Base-by-base conservation (phyloP, 2,888 invertebrate genomes). In the Lepidochrysops patricia region DNA sequence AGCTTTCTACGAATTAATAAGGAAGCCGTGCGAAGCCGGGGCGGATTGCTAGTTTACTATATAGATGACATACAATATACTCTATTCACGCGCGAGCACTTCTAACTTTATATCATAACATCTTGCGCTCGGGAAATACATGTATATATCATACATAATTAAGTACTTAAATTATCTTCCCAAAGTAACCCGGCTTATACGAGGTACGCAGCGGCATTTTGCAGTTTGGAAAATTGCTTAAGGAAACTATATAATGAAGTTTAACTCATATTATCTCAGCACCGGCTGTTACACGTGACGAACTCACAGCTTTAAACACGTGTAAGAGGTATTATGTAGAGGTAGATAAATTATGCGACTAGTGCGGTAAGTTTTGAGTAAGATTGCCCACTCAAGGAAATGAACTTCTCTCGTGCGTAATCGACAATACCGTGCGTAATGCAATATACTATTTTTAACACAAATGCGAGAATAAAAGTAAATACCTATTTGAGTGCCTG, bases 151-250 rank as follows among this genome's bases (percentile, higher is more conserved):
- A 50, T 50, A 50, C 50, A 43, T 43, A 50, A 50, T 50, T 50
- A 50, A 50, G 26, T 26, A 26, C 26, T 26, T 50, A 50, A 50
- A 50, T 50, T 50, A 26, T 50, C 26, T 50, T 50, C 50, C 15
- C 13, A 26, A 50, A 50, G 50, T 50, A 50, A n/a, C 25, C 13
- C n/a, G 26, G 50, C 50, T 50, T 50, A 37, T 37, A 26, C 26
- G 26, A 26, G 26, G 50, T 26, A 50, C 25, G 50, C 50, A 50
- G 50, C 13, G n/a, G n/a, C n/a, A 26, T 50, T 50, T 50, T 50
- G 26, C 50, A 50, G 50, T 50, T 50, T 50, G 50, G 26, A 50
- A 50, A 50, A 50, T 50, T 50, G 50, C 50, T 50, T 26, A 13
- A 50, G 50, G n/a, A 26, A 50, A 50, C 50, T 50, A 50, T 50